These are phyloP conservation scores for Rissa tridactyla DNA, from an alignment of 2,113 vertebrate species.

Conservation along the genomic window DNA sequence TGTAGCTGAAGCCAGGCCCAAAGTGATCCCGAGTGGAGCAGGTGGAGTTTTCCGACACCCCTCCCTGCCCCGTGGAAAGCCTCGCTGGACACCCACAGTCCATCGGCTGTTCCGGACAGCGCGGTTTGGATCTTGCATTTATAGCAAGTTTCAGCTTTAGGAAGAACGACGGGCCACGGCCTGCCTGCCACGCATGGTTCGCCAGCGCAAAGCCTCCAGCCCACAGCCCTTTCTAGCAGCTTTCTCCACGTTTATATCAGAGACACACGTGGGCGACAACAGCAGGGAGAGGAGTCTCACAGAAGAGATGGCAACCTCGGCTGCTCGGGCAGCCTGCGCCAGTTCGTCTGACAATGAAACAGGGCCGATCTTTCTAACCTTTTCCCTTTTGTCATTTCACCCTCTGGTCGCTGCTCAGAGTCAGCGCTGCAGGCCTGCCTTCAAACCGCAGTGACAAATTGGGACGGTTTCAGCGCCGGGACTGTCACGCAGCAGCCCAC, in stretches of 20 bases:
- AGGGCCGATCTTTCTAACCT: background rate
- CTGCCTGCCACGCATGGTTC: fast-evolving
- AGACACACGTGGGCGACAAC: fast-evolving
- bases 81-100: background rate
- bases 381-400: background rate
- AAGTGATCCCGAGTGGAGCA: background rate
- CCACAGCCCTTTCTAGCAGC: background rate
- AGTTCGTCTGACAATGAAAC: fast-evolving
- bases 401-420: fast-evolving
- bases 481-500: background rate
- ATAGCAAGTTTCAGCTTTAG: background rate
- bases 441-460: background rate
- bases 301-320: background rate
- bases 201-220: background rate
- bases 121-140: background rate
- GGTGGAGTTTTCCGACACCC: background rate
- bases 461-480: fast-evolving
- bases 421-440: background rate
- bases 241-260: background rate
- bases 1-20: background rate
- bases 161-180: fast-evolving
- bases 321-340: background rate
- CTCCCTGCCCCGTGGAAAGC: background rate
- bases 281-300: background rate
- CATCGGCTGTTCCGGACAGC: background rate